Evolutionary conservation across 2,888 invertebrate species (phyloP).

Genomic region (Luperina nickerlii): DNA sequence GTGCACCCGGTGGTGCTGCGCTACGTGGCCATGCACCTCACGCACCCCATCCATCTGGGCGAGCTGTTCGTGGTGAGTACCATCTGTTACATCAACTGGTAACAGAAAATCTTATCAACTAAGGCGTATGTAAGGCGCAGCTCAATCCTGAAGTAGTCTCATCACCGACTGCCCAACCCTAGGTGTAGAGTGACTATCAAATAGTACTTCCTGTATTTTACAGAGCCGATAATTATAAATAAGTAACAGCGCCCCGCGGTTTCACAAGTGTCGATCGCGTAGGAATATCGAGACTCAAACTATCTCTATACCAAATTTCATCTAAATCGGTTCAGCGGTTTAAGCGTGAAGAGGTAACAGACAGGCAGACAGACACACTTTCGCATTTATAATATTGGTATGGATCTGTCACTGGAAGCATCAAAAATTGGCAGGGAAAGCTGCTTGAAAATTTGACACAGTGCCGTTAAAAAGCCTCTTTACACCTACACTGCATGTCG

Average conservation of each 20-base stretch:
- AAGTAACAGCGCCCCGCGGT: too few relatives aligned
- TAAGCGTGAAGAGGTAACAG: too few relatives aligned
- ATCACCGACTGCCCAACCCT: background rate
- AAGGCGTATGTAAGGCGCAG: background rate
- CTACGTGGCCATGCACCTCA: conserved; percentile 94
- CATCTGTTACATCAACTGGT: background rate
- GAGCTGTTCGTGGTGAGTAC: conserved; percentile 93
- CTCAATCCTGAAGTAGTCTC: too few relatives aligned
- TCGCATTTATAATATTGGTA: too few relatives aligned
- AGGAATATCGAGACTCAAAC: too few relatives aligned
- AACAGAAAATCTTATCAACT: background rate
- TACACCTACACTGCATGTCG: background rate
- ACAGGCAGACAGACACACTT: too few relatives aligned
- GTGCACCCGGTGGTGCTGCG: conserved; percentile 96
- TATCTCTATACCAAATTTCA: too few relatives aligned
- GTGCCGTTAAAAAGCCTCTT: background rate
- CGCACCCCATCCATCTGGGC: conserved; percentile 95
- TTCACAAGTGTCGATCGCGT: too few relatives aligned
- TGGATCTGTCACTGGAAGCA: background rate
- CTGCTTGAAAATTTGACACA: background rate
- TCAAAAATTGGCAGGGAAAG: background rate
- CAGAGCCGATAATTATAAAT: too few relatives aligned
- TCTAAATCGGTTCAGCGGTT: too few relatives aligned
- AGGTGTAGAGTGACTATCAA: background rate
- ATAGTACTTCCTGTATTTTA: too few relatives aligned